Conservation (phyloP, 2,888 invertebrate species). For the Philhelius pedissequus region DNA sequence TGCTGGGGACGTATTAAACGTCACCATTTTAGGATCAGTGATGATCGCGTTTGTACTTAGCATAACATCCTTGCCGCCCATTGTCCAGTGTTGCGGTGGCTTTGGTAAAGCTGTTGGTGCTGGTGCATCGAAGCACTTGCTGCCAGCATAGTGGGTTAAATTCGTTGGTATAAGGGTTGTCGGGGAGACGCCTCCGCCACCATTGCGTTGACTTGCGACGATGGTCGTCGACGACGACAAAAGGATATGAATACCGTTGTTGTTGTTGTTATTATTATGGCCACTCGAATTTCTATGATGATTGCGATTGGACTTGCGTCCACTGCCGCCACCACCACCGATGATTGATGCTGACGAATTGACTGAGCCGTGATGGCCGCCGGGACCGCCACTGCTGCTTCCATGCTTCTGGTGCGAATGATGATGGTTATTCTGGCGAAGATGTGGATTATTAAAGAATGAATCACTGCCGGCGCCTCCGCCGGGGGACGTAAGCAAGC, state of each 20-base stretch:
- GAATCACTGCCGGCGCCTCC: conserved; percentile 65
- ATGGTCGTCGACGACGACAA: conserved; percentile 51
- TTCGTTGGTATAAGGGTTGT: conserved; percentile 77
- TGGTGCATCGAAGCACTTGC: conserved; percentile 91
- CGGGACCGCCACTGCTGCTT: conserved; percentile 59
- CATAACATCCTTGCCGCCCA: conserved; percentile 68
- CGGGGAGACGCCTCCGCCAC: conserved; percentile 72
- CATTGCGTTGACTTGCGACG: conserved; percentile 55
- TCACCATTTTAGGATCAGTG: conserved; percentile 58
- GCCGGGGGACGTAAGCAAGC: conserved; percentile 37
- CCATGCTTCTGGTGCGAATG: conserved; percentile 48
- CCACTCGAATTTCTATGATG: conserved; percentile 65
- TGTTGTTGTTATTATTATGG: conserved; percentile 72
- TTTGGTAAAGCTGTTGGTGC: conserved; percentile 88
- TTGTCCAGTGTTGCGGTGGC: conserved; percentile 89
- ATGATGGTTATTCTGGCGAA: conserved; percentile 46
- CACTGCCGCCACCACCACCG: conserved; percentile 55
- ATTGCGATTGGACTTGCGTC: conserved; percentile 61
- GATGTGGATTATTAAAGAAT: conserved; percentile 66
- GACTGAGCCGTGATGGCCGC: conserved; percentile 69
- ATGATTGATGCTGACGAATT: conserved; percentile 75
- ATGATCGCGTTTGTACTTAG: conserved; percentile 65
- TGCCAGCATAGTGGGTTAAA: conserved; percentile 83
- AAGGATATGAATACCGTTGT: conserved; percentile 69
- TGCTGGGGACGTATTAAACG: conserved; percentile 62